Evolutionary conservation across 2,888 invertebrate genomes (phyloP).

Genomic region (Onthophagus sagittarius): DNA sequence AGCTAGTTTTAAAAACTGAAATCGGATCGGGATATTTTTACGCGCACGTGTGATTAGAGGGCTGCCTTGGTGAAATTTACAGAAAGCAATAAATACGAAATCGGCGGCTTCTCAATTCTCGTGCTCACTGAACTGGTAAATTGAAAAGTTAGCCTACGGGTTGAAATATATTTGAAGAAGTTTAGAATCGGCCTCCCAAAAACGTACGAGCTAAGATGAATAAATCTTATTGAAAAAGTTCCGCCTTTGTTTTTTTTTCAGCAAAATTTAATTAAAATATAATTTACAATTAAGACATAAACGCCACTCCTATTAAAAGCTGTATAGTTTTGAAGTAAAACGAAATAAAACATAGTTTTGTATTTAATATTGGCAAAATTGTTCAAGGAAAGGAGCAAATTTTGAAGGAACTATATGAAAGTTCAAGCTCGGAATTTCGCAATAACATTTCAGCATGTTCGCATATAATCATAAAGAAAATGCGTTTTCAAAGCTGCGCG

Average conservation of each 20-base stretch:
- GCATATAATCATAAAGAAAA: neutral
- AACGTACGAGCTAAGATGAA: neutral
- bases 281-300: neutral
- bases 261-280: neutral
- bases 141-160: slow-evolving; percentile 6
- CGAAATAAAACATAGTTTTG: neutral
- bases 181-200: neutral
- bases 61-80: neutral
- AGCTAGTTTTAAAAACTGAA: neutral
- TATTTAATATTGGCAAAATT: neutral
- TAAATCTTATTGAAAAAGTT: neutral
- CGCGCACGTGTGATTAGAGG: neutral
- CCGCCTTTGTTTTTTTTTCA: neutral
- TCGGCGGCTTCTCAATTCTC: neutral
- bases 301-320: too few species aligned
- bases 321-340: neutral
- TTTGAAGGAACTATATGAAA: neutral
- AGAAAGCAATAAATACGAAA: neutral
- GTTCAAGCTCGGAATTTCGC: neutral
- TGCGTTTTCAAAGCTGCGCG: neutral
- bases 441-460: neutral
- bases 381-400: neutral
- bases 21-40: neutral
- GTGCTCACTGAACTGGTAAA: slow-evolving; percentile 8
- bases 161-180: neutral